Conservation (phyloP, 2,797 vertebrate species). For the Pygocentrus nattereri region DNA sequence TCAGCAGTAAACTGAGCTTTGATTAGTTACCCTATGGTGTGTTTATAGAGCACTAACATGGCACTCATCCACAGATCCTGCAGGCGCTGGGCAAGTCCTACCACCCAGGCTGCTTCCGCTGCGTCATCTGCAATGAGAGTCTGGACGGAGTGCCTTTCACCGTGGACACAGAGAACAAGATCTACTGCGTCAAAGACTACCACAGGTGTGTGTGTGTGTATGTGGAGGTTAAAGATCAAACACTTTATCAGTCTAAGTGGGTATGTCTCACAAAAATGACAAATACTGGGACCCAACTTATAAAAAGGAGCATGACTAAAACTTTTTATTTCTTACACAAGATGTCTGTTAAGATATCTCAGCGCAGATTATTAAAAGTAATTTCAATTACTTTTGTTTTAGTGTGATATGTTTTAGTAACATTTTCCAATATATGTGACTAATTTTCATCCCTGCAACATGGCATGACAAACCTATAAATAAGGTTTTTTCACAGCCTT, state of each 20-base stretch:
- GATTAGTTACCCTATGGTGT: neutral
- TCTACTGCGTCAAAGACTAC: constrained; percentile 97
- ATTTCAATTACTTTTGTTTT: too few relatives aligned
- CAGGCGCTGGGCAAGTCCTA: constrained; percentile 96
- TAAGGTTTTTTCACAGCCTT: too few relatives aligned
- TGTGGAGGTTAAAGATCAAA: constrained; percentile 6
- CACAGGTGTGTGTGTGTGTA: constrained; percentile 83
- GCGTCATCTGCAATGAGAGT: constrained; percentile 94
- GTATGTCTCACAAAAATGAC: neutral
- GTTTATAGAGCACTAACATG: constrained; percentile 30
- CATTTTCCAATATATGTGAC: too few relatives aligned
- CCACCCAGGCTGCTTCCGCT: constrained; percentile 97
- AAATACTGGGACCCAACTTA: too few relatives aligned
- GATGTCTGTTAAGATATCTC: too few relatives aligned
- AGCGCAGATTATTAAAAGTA: too few relatives aligned
- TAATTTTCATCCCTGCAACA: too few relatives aligned
- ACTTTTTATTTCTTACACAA: too few relatives aligned
- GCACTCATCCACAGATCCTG: constrained; percentile 83
- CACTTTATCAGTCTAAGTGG: neutral
- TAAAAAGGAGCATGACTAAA: too few relatives aligned
- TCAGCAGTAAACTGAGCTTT: neutral
- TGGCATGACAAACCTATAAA: too few relatives aligned
- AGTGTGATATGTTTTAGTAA: too few relatives aligned
- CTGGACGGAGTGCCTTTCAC: constrained; percentile 97
- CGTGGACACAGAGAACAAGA: constrained; percentile 95